phyloP scores from a whole-genome alignment of 2,888 invertebrate species.

The Hoplodrina ambigua region DNA sequence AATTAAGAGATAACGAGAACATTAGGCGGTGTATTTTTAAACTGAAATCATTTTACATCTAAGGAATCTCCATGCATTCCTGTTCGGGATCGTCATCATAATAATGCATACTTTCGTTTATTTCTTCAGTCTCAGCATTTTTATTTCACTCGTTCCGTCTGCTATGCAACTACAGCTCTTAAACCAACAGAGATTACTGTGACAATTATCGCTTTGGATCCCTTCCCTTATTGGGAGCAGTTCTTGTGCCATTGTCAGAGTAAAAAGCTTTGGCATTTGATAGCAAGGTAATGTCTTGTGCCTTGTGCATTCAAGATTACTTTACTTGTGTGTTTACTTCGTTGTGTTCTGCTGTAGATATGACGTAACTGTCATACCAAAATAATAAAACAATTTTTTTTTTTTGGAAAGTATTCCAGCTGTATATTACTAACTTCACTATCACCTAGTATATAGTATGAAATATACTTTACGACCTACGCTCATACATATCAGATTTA shows the following conservation, averaged over 20 bases:
- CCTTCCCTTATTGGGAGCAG: slow-evolving; percentile 37
- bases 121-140: slow-evolving; percentile 85
- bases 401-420: too few species aligned
- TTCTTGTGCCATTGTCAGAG: slow-evolving; percentile 22
- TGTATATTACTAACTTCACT: too few species aligned
- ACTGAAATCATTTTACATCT: slow-evolving; percentile 45
- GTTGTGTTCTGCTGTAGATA: neutral
- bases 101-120: slow-evolving; percentile 90
- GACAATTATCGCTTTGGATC: slow-evolving; percentile 39
- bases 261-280: slow-evolving; percentile 42
- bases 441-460: too few species aligned
- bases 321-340: slow-evolving; percentile 1
- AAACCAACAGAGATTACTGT: slow-evolving; percentile 68
- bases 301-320: slow-evolving; percentile 29
- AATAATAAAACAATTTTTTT: too few species aligned
- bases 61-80: slow-evolving; percentile 70
- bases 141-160: slow-evolving; percentile 83
- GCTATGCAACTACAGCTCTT: slow-evolving; percentile 74
- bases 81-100: slow-evolving; percentile 85
- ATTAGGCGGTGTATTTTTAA: slow-evolving; percentile 41
- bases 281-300: slow-evolving; percentile 21
- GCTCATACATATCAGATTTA: too few species aligned
- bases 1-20: slow-evolving; percentile 59
- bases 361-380: neutral
- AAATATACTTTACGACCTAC: too few species aligned